phyloP scores from a whole-genome alignment of 2,113 vertebrate genomes.

The Hemibates koningsi region DNA sequence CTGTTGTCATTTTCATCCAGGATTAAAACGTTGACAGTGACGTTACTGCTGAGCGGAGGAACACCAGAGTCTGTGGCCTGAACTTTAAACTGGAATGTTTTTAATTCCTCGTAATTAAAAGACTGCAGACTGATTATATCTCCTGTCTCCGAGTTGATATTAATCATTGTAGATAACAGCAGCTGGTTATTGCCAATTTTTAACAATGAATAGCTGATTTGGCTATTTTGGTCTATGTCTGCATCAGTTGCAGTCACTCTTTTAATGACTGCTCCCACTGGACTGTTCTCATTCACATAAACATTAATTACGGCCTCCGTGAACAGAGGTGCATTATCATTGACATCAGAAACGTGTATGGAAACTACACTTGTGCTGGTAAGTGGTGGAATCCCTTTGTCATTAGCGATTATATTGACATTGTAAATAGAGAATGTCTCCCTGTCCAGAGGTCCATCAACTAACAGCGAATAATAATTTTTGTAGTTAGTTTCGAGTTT shows the following conservation, averaged over 20 bases:
- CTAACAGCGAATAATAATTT: conserved; percentile 80
- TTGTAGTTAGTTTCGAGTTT: conserved; percentile 80
- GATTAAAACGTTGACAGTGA: background rate
- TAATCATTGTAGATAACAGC: conserved; percentile 17
- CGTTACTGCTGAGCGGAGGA: conserved; percentile 13
- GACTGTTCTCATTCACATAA: conserved; percentile 63
- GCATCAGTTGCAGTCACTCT: conserved; percentile 60
- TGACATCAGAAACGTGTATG: conserved; percentile 61
- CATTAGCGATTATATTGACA: conserved; percentile 73
- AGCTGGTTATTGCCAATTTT: background rate
- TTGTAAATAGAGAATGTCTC: conserved; percentile 74
- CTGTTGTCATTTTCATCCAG: background rate
- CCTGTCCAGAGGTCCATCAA: conserved; percentile 74
- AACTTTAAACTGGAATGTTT: background rate
- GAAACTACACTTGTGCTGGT: conserved; percentile 42
- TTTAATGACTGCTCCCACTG: conserved; percentile 43
- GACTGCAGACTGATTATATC: conserved; percentile 51
- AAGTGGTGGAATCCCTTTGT: conserved; percentile 70
- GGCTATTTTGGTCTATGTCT: conserved; percentile 52
- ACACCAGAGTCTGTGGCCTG: background rate
- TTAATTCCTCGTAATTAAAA: conserved; percentile 50
- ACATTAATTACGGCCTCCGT: conserved; percentile 22
- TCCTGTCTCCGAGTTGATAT: conserved; percentile 46
- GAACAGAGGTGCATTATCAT: conserved; percentile 64
- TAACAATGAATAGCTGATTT: conserved; percentile 47